A percentile compares a stretch with the other conserved stretches of the same genome.
Evolutionary conservation across 2,888 invertebrate genomes (phyloP).

Genomic region (Nyleta sp.): DNA sequence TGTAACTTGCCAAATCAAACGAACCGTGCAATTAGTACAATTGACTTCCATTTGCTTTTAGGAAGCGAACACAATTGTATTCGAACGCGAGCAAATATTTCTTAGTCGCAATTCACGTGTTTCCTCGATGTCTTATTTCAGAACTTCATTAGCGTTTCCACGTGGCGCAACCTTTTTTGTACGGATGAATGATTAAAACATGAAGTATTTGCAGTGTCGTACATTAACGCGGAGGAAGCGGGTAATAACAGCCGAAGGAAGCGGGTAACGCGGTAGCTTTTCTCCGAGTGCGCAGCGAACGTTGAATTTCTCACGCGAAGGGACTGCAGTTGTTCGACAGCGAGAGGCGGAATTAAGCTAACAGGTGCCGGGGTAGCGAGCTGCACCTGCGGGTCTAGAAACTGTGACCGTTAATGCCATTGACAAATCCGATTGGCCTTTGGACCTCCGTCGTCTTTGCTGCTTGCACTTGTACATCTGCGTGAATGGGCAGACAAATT

Average conservation of each 20-base stretch:
- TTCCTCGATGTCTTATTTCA: not conserved
- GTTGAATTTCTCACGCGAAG: constrained; percentile 64
- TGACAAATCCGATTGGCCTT: constrained; percentile 39
- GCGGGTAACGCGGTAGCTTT: constrained; percentile 51
- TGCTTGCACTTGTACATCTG: not conserved
- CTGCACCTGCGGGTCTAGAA: constrained; percentile 60
- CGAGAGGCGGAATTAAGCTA: constrained; percentile 54
- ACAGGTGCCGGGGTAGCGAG: constrained; percentile 59
- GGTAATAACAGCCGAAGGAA: constrained; percentile 49
- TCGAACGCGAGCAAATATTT: not conserved
- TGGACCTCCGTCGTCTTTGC: constrained; percentile 3
- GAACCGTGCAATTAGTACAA: not conserved
- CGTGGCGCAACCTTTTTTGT: constrained; percentile 30
- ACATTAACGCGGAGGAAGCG: constrained; percentile 52
- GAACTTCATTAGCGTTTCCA: not conserved
- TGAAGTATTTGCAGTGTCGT: constrained; percentile 50
- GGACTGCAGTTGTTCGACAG: constrained; percentile 53
- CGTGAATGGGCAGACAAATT: no score
- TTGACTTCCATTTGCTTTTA: no score
- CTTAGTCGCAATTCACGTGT: not conserved
- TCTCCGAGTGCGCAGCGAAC: constrained; percentile 45
- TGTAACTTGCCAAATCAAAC: constrained; percentile 3
- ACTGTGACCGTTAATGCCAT: constrained; percentile 36
- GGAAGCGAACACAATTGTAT: no score
- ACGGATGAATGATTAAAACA: constrained; percentile 46